Percentiles rank a stretch among this genome's conserved stretches.
Conservation (phyloP, 1,140 invertebrate genomes). For the Drosophila melanica region DNA sequence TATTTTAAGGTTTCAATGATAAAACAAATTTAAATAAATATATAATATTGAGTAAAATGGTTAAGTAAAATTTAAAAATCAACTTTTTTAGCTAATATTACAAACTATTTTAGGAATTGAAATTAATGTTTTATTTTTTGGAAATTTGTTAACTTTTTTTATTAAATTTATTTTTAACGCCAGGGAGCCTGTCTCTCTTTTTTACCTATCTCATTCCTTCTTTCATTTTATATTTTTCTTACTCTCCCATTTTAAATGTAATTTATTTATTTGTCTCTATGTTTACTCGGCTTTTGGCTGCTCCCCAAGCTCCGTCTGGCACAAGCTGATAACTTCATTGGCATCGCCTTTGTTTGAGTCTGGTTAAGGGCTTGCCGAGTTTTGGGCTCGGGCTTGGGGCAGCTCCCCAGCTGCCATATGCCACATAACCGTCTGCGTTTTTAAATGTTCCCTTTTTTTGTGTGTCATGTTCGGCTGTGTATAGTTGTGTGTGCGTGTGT, state of each 20-base stretch:
- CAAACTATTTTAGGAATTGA: too few relatives aligned
- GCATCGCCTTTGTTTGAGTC: slow-evolving; percentile 52
- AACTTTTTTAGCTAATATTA: too few relatives aligned
- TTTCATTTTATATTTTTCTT: too few relatives aligned
- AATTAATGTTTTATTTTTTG: too few relatives aligned
- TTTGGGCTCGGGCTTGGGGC: slow-evolving; percentile 1
- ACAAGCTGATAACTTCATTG: slow-evolving; percentile 74
- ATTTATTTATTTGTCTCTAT: slow-evolving; percentile 73
- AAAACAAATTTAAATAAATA: too few relatives aligned
- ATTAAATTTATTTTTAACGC: neutral
- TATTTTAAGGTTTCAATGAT: too few relatives aligned
- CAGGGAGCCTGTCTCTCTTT: neutral
- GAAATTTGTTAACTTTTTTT: too few relatives aligned
- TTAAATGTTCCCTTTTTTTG: slow-evolving; percentile 40
- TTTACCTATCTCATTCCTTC: too few relatives aligned
- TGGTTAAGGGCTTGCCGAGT: slow-evolving; percentile 23
- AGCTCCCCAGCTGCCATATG: slow-evolving; percentile 51
- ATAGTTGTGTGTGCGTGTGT: slow-evolving; percentile 24
- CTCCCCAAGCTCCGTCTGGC: slow-evolving; percentile 69
- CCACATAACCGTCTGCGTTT: slow-evolving; percentile 48
- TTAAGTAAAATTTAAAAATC: too few relatives aligned
- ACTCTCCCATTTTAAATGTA: slow-evolving; percentile 24
- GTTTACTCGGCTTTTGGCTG: slow-evolving; percentile 51
- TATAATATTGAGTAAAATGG: too few relatives aligned
- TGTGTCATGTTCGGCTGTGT: slow-evolving; percentile 35